Evolutionary conservation across 2,113 vertebrate species (phyloP).

Genomic region (Cyprinus carpio): DNA sequence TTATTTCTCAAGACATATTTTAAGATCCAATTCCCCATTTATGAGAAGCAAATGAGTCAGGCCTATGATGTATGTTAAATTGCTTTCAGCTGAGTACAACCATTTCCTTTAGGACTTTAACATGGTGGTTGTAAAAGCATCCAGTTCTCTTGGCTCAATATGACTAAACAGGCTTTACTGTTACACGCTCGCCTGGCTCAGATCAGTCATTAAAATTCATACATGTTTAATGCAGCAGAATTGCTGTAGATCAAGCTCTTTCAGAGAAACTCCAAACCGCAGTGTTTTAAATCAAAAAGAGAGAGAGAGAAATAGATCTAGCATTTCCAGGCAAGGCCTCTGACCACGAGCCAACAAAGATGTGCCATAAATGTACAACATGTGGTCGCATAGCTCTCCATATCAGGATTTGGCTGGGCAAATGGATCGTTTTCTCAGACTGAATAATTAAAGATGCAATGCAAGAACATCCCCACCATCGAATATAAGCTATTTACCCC

Average conservation of each 20-base stretch:
- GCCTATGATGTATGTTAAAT: conserved; percentile 31
- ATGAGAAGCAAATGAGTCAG: conserved; percentile 30
- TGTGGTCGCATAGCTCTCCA: neutral
- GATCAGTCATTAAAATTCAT: conserved; percentile 49
- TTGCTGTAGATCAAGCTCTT: conserved; percentile 45
- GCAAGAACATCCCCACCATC: conserved; percentile 3
- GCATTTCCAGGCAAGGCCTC: conserved; percentile 4
- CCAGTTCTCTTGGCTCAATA: conserved; percentile 30
- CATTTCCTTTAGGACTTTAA: conserved; percentile 17
- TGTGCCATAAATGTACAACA: conserved; percentile 21
- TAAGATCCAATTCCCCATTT: conserved; percentile 22
- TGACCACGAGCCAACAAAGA: neutral
- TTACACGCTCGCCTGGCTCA: conserved; percentile 35
- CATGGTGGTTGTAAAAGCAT: conserved; percentile 31
- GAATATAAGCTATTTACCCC: conserved; percentile 16
- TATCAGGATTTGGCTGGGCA: conserved; percentile 20
- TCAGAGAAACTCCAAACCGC: conserved; percentile 20
- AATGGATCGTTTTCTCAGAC: conserved; percentile 27
- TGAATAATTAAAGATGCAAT: conserved; percentile 43
- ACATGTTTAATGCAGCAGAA: conserved; percentile 56
- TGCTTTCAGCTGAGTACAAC: conserved; percentile 43
- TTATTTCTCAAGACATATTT: conserved; percentile 29
- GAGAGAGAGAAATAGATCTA: conserved; percentile 6
- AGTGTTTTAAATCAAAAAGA: conserved; percentile 27
- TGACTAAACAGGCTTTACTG: conserved; percentile 28